Evolutionary conservation across 2,888 invertebrate genomes (phyloP), one percentile per base, ranked within the genome.

Genomic region (Diploptera punctata): DNA sequence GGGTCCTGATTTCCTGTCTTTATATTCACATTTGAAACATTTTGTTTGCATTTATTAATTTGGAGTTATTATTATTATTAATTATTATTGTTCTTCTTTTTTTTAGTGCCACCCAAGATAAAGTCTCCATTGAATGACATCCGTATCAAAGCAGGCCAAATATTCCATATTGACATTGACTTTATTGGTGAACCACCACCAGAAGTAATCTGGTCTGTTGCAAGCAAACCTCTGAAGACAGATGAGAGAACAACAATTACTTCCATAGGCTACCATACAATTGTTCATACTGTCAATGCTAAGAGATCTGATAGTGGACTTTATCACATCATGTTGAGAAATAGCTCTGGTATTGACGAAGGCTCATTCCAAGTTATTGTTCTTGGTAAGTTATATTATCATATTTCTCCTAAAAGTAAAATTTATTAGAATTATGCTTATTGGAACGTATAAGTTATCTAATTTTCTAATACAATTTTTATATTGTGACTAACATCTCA

Each of bases 161-260:
- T 95, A 76, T 91, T 97, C 85, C 95, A 93, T 78, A 86, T 94
- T 76, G 95, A 97, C 80, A 92, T 98, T 54, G 92, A 95, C 80
- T 98, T 95, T 79, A 90, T 95, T 79, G 98, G 98, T 73, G 97
- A 98, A 83, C 98, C 98, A 18, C 88, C 90, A 70, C 98, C 98
- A 31, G 93, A 94, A 80, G 95, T 93, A 1, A 90, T 88, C 73
- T 98, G 98, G 98, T 92, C 91, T 31, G 89, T 90, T 74, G 91
- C 91, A 74, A 89, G 89, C 70, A 90, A 88, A 79, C 86, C 91
- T 13, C 83, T 97, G 0, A 84, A 86, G 18, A 91, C 93, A 1
- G 92, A 92, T 80, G 93, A 94, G 69, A 89, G 96, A 76, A 93
- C 94, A 2, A 96, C 97, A 0, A 89, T 97, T 3, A 94, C 95